phyloP scores from a whole-genome alignment of 2,113 vertebrate genomes.

The Octodon degus region DNA sequence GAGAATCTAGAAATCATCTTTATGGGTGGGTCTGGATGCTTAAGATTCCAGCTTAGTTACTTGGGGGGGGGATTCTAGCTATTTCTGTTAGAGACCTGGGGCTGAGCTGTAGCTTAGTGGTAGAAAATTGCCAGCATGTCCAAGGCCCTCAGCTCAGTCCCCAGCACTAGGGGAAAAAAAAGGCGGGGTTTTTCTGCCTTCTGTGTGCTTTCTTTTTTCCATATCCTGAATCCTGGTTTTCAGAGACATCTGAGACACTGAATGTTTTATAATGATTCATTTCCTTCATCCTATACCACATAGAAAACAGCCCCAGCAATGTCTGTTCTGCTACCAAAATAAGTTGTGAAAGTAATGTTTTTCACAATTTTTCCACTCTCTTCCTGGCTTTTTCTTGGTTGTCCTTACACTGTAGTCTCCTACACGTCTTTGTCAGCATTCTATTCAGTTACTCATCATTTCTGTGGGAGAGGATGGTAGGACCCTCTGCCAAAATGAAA shows the following conservation, averaged over 20 bases:
- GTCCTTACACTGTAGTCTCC: neutral
- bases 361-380: neutral
- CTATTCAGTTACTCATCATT: neutral
- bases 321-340: conserved; percentile 1
- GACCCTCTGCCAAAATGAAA: too few relatives aligned
- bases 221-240: neutral
- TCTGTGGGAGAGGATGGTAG: neutral
- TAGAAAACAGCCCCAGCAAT: neutral
- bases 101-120: neutral
- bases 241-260: neutral
- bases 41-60: conserved; percentile 1
- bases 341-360: neutral
- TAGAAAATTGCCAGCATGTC: neutral
- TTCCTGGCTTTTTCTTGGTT: neutral
- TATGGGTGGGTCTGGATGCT: neutral
- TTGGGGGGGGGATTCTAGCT: neutral
- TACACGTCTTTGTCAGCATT: neutral
- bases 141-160: neutral
- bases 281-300: neutral
- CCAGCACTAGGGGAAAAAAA: neutral
- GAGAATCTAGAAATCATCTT: conserved; percentile 10
- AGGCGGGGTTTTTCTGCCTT: neutral
- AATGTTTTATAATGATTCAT: neutral
- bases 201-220: neutral
- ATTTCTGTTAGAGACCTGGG: neutral